phyloP scores from a whole-genome alignment of 2,888 invertebrate genomes.

The Sepiola atlantica region DNA sequence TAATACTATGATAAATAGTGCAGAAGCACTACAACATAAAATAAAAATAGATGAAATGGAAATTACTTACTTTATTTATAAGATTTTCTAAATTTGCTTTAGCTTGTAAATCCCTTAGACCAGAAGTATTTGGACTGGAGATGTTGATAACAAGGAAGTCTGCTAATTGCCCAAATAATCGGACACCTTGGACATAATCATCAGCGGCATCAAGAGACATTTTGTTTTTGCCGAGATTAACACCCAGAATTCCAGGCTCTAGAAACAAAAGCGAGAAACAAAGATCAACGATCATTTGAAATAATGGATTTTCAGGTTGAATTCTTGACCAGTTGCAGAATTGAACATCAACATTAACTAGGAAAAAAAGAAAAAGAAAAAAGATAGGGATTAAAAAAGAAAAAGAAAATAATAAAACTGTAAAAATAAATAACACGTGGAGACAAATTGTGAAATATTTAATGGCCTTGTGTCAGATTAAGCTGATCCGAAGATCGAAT shows the following conservation, averaged over 20 bases:
- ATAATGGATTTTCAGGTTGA: background rate
- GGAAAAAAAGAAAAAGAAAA: too few species aligned
- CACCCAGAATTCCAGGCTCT: constrained; percentile 81
- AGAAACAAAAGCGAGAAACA: constrained; percentile 45
- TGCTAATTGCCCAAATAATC: constrained; percentile 86
- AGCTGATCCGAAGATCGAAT: too few species aligned
- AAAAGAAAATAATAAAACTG: too few species aligned
- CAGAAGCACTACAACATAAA: background rate
- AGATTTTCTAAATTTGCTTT: constrained; percentile 84
- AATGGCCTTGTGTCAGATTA: too few species aligned
- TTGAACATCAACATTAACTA: too few species aligned
- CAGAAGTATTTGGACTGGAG: constrained; percentile 97
- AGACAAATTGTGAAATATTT: too few species aligned
- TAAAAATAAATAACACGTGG: too few species aligned
- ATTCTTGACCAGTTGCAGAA: too few species aligned
- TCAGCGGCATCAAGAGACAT: constrained; percentile 82
- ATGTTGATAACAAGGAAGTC: constrained; percentile 98
- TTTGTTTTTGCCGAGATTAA: constrained; percentile 98
- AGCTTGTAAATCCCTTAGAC: constrained; percentile 87
- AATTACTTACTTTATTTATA: constrained; percentile 75
- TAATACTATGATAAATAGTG: background rate
- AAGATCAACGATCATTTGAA: background rate
- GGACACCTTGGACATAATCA: constrained; percentile 91
- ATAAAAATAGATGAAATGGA: background rate
- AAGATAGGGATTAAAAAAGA: too few species aligned